Conservation (phyloP, 1,140 invertebrate genomes). For the Aphelenchoides fujianensis region DNA sequence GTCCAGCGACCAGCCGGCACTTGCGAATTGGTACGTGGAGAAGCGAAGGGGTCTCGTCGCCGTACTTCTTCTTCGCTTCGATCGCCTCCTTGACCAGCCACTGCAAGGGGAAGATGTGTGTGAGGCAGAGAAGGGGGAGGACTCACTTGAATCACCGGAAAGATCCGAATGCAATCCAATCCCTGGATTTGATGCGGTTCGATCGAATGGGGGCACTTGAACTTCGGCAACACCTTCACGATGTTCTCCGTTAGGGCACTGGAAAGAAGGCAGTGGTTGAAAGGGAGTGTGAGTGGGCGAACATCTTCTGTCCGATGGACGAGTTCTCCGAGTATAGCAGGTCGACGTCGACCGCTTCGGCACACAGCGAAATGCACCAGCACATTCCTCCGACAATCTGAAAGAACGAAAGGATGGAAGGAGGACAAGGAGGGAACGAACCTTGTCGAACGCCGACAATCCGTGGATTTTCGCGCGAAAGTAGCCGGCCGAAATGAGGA, state of each 20-base stretch:
- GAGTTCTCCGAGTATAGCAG: slow-evolving; percentile 90
- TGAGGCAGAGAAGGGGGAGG: slow-evolving; percentile 18
- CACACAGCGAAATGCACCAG: slow-evolving; percentile 93
- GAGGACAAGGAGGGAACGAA: too few species aligned
- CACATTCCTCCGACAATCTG: slow-evolving; percentile 88
- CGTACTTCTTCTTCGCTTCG: slow-evolving; percentile 74
- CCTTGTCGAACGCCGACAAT: slow-evolving; percentile 88
- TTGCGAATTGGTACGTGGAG: slow-evolving; percentile 78
- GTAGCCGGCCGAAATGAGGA: slow-evolving; percentile 86
- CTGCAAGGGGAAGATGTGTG: slow-evolving; percentile 66
- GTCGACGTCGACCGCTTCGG: slow-evolving; percentile 88
- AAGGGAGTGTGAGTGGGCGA: too few species aligned
- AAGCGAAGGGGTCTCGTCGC: slow-evolving; percentile 74
- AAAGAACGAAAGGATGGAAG: too few species aligned
- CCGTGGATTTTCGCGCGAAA: slow-evolving; percentile 89
- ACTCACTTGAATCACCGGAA: slow-evolving; percentile 80
- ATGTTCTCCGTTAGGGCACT: slow-evolving; percentile 92
- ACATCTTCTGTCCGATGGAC: slow-evolving; percentile 97
- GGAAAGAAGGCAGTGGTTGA: slow-evolving; percentile 58
- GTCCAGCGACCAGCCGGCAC: slow-evolving; percentile 65
- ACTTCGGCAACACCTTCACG: slow-evolving; percentile 80
- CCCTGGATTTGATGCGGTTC: slow-evolving; percentile 98
- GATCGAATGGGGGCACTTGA: slow-evolving; percentile 86
- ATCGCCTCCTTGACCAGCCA: slow-evolving; percentile 91
- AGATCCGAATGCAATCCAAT: slow-evolving; percentile 89